Conservation (phyloP, 2,113 vertebrate species). For the Caranx ignobilis region DNA sequence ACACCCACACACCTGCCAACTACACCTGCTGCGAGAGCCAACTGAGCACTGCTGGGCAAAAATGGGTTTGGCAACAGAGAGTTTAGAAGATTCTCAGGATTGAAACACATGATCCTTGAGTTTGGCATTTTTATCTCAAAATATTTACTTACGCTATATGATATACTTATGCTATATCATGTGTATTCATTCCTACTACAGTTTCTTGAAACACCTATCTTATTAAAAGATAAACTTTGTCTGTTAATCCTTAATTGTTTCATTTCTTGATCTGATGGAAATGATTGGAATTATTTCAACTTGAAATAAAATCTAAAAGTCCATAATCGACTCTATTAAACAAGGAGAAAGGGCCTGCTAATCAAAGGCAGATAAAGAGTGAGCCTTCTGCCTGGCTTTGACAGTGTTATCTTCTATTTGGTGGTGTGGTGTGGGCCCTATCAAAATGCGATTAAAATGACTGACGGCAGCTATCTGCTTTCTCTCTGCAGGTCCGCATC, state of each 20-base stretch:
- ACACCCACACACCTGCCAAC: slow-evolving; percentile 62
- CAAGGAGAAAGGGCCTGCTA: slow-evolving; percentile 34
- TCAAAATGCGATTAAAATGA: slow-evolving; percentile 78
- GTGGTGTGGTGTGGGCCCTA: slow-evolving; percentile 29
- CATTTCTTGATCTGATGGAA: slow-evolving; percentile 31
- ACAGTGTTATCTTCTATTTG: slow-evolving; percentile 64
- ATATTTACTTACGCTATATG: slow-evolving; percentile 13
- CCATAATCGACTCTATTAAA: slow-evolving; percentile 43
- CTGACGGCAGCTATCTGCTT: slow-evolving; percentile 71
- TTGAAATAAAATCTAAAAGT: slow-evolving; percentile 26
- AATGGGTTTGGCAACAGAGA: slow-evolving; percentile 52
- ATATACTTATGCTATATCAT: background rate
- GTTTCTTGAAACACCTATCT: background rate
- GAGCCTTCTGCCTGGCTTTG: slow-evolving; percentile 21
- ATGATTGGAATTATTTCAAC: slow-evolving; percentile 14
- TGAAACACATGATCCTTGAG: slow-evolving; percentile 16
- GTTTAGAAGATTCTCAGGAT: slow-evolving; percentile 33
- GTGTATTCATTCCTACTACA: slow-evolving; percentile 18
- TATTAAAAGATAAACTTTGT: background rate
- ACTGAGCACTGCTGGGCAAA: slow-evolving; percentile 40
- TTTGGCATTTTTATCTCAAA: slow-evolving; percentile 31
- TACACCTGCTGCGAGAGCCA: slow-evolving; percentile 83
- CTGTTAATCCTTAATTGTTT: slow-evolving; percentile 30
- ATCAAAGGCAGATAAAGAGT: slow-evolving; percentile 59
- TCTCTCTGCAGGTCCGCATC: slow-evolving; percentile 82